Percentiles rank a stretch among this genome's conserved stretches.
phyloP scores from a whole-genome alignment of 2,888 invertebrate genomes.

The Drosophila fungiperda region DNA sequence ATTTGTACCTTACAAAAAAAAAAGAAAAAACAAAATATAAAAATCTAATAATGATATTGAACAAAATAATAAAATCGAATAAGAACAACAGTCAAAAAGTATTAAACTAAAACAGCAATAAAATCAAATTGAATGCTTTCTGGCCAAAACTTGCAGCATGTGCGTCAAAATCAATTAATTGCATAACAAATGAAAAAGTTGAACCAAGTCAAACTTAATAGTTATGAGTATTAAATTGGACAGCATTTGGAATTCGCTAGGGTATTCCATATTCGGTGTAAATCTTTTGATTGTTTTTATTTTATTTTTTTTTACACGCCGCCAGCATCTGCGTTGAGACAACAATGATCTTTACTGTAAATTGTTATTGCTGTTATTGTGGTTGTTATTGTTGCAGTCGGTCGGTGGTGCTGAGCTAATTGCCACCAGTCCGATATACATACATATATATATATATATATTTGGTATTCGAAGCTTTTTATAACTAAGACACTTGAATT shows the following conservation, averaged over 20 bases:
- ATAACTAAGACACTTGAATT: background rate
- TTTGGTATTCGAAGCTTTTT: background rate
- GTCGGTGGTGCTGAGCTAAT: background rate
- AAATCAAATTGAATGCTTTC: background rate
- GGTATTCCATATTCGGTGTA: background rate
- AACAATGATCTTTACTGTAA: constrained; percentile 3
- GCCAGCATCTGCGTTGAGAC: constrained; percentile 1
- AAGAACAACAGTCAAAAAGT: background rate
- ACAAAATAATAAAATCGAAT: too few relatives aligned
- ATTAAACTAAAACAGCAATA: background rate
- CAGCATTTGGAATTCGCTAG: background rate
- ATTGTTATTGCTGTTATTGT: constrained; percentile 3
- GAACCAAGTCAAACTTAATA: background rate
- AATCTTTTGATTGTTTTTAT: background rate
- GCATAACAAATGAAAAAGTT: background rate
- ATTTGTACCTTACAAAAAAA: background rate
- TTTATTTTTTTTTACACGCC: constrained; percentile 1
- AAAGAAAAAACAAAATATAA: background rate
- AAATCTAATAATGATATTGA: background rate
- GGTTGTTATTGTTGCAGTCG: background rate
- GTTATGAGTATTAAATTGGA: background rate
- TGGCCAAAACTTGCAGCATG: background rate
- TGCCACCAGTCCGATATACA: background rate
- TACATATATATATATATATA: background rate
- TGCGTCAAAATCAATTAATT: background rate